Conservation (phyloP, 2,797 vertebrate species). For the Rousettus madagascariensis region DNA sequence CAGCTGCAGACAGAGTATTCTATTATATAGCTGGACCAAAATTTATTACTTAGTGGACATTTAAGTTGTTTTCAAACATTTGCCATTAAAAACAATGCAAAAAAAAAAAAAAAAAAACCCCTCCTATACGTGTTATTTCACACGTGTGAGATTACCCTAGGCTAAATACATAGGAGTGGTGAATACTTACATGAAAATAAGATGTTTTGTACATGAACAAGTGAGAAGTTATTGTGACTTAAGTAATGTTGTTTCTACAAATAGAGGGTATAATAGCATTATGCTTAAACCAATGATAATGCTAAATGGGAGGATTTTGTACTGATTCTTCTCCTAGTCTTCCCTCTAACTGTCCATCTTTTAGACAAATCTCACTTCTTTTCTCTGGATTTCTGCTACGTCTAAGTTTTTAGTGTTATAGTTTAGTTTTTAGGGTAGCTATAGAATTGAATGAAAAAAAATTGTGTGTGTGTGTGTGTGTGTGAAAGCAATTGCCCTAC, state of each 20-base stretch:
- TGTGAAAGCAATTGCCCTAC: not conserved
- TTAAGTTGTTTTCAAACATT: not conserved
- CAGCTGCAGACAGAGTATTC: not conserved
- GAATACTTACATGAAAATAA: constrained; percentile 7
- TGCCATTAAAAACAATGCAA: constrained; percentile 8
- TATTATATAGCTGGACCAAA: not conserved
- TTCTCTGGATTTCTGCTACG: not conserved
- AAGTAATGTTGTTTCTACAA: not conserved
- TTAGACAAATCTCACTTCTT: not conserved
- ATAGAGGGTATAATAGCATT: not conserved
- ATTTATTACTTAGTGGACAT: not conserved
- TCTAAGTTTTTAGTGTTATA: not conserved
- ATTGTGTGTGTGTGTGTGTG: not conserved
- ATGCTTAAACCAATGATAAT: not conserved
- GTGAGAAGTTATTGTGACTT: constrained; percentile 10
- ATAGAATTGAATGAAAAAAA: not conserved
- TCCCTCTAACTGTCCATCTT: not conserved
- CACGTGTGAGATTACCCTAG: not conserved
- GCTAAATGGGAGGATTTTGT: not conserved
- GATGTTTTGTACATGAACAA: not conserved
- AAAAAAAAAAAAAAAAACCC: constrained; percentile 4
- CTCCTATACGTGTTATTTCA: not conserved
- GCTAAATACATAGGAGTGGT: not conserved
- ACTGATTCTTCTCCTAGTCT: not conserved
- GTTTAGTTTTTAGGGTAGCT: not conserved